Evolutionary conservation across 2,888 invertebrate genomes (phyloP).

Genomic region (Dyspetes luteomarginatus): DNA sequence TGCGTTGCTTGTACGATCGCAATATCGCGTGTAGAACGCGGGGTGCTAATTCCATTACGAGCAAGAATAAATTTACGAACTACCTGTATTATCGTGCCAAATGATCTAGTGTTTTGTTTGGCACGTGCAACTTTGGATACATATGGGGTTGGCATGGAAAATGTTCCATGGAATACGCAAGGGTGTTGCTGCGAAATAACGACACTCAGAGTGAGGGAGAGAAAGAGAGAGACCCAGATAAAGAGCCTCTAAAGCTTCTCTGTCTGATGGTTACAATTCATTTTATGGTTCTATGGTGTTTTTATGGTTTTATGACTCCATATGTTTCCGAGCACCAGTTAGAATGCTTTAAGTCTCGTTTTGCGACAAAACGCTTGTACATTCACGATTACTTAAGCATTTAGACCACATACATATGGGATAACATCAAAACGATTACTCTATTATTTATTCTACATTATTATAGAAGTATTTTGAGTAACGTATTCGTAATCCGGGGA

Average conservation of each 20-base stretch:
- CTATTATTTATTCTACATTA: too few relatives aligned
- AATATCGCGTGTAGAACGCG: conserved; percentile 74
- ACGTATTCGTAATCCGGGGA: too few relatives aligned
- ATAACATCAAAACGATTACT: too few relatives aligned
- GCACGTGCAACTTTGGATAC: conserved; percentile 48
- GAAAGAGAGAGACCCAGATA: neutral
- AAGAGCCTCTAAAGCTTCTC: neutral
- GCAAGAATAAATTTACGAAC: conserved; percentile 74
- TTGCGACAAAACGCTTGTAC: neutral
- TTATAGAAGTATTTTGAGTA: too few relatives aligned
- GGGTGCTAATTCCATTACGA: conserved; percentile 76
- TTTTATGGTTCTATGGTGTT: too few relatives aligned
- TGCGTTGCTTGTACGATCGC: conserved; percentile 71
- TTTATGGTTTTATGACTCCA: too few relatives aligned
- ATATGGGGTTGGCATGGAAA: neutral
- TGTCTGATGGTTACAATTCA: neutral
- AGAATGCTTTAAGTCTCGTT: neutral
- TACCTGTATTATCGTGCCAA: conserved; percentile 61
- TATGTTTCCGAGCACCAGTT: neutral
- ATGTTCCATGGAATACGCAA: conserved; percentile 2
- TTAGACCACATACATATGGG: too few relatives aligned
- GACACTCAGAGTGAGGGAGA: neutral
- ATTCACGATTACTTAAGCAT: too few relatives aligned
- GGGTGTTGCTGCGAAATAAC: neutral
- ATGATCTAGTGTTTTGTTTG: conserved; percentile 63